phyloP scores from a whole-genome alignment of 2,113 vertebrate genomes.

The Xiphophorus maculatus region DNA sequence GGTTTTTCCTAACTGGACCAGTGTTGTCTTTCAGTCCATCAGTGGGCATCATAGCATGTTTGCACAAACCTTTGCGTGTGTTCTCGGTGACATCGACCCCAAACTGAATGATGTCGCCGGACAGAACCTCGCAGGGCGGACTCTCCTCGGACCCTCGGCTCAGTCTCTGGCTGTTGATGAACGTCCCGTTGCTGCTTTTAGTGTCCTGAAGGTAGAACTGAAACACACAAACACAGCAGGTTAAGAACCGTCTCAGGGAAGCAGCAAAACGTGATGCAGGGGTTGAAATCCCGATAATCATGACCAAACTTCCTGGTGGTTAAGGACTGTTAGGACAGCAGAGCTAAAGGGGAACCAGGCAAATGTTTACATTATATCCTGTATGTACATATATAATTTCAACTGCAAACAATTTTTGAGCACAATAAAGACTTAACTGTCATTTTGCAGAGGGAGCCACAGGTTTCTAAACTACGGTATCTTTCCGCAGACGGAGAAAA shows the following conservation, averaged over 20 bases:
- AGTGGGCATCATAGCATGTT: not conserved
- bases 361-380: no score
- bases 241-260: constrained; percentile 2
- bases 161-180: constrained; percentile 99
- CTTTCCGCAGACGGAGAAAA: no score
- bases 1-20: not conserved
- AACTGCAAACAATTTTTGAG: no score
- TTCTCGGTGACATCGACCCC: constrained; percentile 99
- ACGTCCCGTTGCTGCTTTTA: constrained; percentile 99
- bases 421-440: no score
- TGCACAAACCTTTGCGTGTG: constrained; percentile 88
- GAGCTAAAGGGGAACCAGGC: no score
- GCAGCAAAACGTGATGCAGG: not conserved
- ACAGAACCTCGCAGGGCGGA: constrained; percentile 97
- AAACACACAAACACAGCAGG: constrained; percentile 50
- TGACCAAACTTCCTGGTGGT: no score
- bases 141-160: constrained; percentile 99
- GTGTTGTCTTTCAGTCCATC: not conserved
- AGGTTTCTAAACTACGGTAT: no score
- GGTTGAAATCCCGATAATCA: not conserved
- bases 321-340: no score
- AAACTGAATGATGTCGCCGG: constrained; percentile 98
- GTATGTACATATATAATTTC: no score
- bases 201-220: constrained; percentile 99
- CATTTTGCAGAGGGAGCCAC: no score